These are phyloP conservation scores for Aphidius colemani DNA, from an alignment of 2,888 invertebrate species.

Conservation along the genomic window DNA sequence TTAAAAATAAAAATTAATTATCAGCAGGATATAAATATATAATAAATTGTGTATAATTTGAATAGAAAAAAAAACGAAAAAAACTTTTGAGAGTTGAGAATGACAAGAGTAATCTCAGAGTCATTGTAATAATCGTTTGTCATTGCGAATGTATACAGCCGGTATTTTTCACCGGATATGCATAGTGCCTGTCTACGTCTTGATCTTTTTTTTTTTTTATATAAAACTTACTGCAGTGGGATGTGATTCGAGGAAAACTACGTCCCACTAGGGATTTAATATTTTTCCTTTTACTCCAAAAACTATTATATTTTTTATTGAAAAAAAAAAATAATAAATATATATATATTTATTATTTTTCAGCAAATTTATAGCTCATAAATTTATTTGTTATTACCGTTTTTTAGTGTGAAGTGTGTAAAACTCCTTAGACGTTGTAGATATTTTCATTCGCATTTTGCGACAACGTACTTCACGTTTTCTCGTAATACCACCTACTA, in stretches of 20 bases:
- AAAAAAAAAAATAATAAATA: no score
- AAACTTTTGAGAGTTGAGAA: no score
- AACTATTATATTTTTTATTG: no score
- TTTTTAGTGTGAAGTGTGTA: constrained; percentile 58
- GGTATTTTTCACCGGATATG: constrained; percentile 7
- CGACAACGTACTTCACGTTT: constrained; percentile 38
- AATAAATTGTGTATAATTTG: no score
- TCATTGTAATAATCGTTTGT: no score
- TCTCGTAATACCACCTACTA: constrained; percentile 53
- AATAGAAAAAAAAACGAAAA: no score
- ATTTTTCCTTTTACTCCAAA: neutral
- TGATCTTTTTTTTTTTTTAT: neutral
- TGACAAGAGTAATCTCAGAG: no score
- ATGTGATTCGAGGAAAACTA: constrained; percentile 30
- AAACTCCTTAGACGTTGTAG: constrained; percentile 57
- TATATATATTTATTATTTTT: no score
- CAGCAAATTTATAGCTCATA: neutral
- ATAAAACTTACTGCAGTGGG: constrained; percentile 31
- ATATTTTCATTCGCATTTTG: constrained; percentile 56
- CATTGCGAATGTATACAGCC: neutral
- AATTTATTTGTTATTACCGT: constrained; percentile 44
- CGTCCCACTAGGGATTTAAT: constrained; percentile 31
- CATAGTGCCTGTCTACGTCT: neutral
- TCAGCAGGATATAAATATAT: no score
- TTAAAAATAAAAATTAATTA: no score